These are phyloP conservation scores for Cyclophora punctaria DNA, from an alignment of 2,888 invertebrate genomes.

Conservation along the genomic window DNA sequence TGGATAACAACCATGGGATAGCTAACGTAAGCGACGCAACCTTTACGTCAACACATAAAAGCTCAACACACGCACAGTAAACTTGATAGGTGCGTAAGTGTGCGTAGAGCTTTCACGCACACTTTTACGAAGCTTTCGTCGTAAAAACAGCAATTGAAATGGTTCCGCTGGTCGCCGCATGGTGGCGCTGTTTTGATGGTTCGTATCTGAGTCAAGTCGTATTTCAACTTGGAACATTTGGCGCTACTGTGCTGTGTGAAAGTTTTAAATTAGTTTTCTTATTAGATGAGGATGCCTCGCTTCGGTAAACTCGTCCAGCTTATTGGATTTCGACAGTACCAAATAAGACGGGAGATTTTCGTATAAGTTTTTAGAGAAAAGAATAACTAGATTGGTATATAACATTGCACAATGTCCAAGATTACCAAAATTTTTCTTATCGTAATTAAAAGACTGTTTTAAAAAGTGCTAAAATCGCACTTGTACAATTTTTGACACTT, in stretches of 20 bases:
- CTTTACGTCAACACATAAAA: slow-evolving; percentile 50
- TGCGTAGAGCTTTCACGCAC: slow-evolving; percentile 58
- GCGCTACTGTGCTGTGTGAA: slow-evolving; percentile 51
- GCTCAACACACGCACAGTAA: slow-evolving; percentile 54
- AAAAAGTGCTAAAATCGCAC: no score
- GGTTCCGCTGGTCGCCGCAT: slow-evolving; percentile 68
- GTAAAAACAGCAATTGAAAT: slow-evolving; percentile 63
- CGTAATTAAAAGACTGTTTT: no score
- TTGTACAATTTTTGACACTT: no score
- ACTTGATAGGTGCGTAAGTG: slow-evolving; percentile 42
- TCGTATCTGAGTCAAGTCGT: slow-evolving; percentile 37
- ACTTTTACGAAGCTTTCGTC: slow-evolving; percentile 34
- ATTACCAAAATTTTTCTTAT: no score
- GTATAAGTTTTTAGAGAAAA: slow-evolving; percentile 4
- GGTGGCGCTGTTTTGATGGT: slow-evolving; percentile 62
- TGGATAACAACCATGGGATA: slow-evolving; percentile 52
- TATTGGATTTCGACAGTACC: slow-evolving; percentile 27
- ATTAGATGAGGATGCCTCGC: slow-evolving; percentile 30
- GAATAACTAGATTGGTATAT: no score
- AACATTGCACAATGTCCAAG: no score
- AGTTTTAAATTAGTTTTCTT: slow-evolving; percentile 53
- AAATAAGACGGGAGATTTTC: slow-evolving; percentile 17
- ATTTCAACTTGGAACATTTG: slow-evolving; percentile 37
- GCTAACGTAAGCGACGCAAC: slow-evolving; percentile 31
- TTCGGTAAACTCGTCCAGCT: slow-evolving; percentile 31